Base-by-base conservation (phyloP, 2,888 invertebrate species). In the Drosophila kuntzei region DNA sequence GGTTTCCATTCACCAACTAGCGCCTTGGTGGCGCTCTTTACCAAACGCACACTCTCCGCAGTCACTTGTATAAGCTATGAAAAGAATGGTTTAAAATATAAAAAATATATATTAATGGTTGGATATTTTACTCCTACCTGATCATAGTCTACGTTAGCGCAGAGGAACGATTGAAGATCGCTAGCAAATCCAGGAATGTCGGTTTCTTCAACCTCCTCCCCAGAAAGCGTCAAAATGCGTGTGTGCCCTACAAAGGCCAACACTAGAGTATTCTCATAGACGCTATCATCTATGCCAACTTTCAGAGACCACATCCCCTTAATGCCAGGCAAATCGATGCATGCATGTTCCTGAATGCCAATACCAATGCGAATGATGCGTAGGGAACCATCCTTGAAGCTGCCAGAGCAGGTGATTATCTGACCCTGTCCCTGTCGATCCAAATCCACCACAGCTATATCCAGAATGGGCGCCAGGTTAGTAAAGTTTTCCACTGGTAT, bases 241-340 rank as follows among this genome's bases (percentile, higher is more conserved):
- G 99, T 99, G 90, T 99, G 98, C 5, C 98, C 98, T n/a, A 99
- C 98, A 92, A 99, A 99, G 1, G 99, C 95, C 47, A 99, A 93
- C 1, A 99, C 97, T 12, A 99, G 93, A 2, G 98, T 98, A 90
- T 99, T 98, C 91, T 99, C 98, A 80, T 93, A 93, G 27, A 91
- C 89, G 37, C 93, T 93, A 82, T 94, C 94, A 27, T 92, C 93
- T 47, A 94, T 94, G 43, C 95, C 95, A 9, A 96, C 94, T 89
- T 95, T 95, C n/a, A 99, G 93, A 0, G 98, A 97, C 99, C 99
- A 99, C 95, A 99, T 98, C 71, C 98, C 99, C 93, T 99, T 99
- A 75, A 99, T 98, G 55, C 98, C 98, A 5, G 97, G 96, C 80
- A 99, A 93, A 93, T 99, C 99, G 76, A 99, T 99, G 50, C 97